Conservation (phyloP, 2,113 vertebrate genomes). For the Hippocampus zosterae region DNA sequence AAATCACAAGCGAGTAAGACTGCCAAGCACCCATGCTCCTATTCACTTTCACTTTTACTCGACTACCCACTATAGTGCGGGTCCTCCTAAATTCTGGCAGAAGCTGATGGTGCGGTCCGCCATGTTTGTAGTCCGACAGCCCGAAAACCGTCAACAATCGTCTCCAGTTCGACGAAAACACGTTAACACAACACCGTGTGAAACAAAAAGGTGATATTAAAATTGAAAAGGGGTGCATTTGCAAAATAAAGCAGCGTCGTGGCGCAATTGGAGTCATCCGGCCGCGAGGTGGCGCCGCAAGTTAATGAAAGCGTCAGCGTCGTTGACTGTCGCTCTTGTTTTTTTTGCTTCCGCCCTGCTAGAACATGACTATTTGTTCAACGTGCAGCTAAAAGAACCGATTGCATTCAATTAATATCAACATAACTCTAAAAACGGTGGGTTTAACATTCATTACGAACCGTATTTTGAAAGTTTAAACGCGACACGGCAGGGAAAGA, state of each 20-base stretch:
- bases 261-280: background rate
- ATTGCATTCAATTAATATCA: background rate
- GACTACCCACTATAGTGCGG: background rate
- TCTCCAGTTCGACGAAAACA: background rate
- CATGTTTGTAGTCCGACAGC: slow-evolving; percentile 7
- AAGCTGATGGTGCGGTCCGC: background rate
- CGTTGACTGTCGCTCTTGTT: slow-evolving; percentile 1
- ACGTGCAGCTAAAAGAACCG: slow-evolving; percentile 1
- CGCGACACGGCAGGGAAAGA: background rate
- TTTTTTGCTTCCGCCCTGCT: slow-evolving; percentile 6
- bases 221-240: background rate
- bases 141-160: background rate
- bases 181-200: too few relatives aligned
- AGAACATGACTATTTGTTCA: slow-evolving; percentile 1
- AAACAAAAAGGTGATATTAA: background rate
- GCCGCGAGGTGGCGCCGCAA: slow-evolving; percentile 13
- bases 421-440: background rate
- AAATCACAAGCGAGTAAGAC: background rate
- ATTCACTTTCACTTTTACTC: slow-evolving; percentile 35
- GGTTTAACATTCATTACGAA: background rate
- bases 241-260: background rate
- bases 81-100: background rate
- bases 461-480: background rate
- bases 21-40: slow-evolving; percentile 2
- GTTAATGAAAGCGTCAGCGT: background rate